Evolutionary conservation across 1,140 invertebrate genomes (phyloP), one percentile per base, ranked within the genome.

Genomic region (Pseudomyrmex pallidus): DNA sequence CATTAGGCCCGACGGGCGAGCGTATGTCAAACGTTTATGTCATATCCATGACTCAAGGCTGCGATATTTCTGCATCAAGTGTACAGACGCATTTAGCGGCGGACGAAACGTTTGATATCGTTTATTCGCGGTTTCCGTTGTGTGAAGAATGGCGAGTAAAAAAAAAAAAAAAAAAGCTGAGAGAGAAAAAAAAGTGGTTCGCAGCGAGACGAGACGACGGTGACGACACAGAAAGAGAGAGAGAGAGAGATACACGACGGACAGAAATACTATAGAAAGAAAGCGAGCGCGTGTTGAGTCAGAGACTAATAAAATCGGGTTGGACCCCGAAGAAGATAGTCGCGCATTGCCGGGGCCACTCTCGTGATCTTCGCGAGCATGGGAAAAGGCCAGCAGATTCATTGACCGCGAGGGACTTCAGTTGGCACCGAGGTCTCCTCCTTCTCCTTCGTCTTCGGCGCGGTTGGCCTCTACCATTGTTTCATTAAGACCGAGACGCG

Each of bases 371-470:
- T 89, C 89, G 77, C 90, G 90, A 83, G 88, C 90, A 91, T 92
- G 91, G 90, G 91, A 92, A 92, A 91, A 91, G 91, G 90, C 91
- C 90, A 91, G 85, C 91, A 90, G 89, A 90, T 92, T 92, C 90
- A 91, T 91, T 90, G 90, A 91, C 90, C 91, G 85, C 86, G 62
- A 62, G 86, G 80, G 77, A 85, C 87, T 84, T 84, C 63, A 86
- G 73, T 86, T 87, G 84, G 87, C 84, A 87, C 85, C 85, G 89
- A 84, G 83, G 78, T 88, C 85, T 84, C 76, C 74, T 35, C 52
- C 76, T 46, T 7, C 61, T 54, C 46, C 54, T 15, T 63, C 44
- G 64, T 57, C 20, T 54, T 83, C 54, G 54, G 52, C 54, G 59
- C 59, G 15, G 12, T 68, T 64, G 76, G 76, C 66, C 54, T 20